A percentile compares a stretch with the other conserved stretches of the same genome.
Evolutionary conservation across 2,888 invertebrate genomes (phyloP).

Genomic region (Copidosoma aretas): DNA sequence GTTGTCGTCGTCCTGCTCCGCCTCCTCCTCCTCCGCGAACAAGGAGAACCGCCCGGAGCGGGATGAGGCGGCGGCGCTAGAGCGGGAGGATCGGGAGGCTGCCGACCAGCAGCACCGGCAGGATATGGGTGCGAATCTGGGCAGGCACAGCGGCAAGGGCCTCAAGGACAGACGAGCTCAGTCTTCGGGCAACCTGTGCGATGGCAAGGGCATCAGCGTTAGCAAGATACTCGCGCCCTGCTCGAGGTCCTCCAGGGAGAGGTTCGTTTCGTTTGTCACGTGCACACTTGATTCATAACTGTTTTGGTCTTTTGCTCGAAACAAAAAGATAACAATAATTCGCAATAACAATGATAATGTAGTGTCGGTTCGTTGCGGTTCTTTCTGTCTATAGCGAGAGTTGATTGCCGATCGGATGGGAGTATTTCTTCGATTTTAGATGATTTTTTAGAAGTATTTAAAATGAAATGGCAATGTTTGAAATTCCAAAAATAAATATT

Average conservation of each 20-base stretch:
- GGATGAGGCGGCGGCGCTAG: constrained; percentile 21
- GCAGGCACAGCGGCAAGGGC: constrained; percentile 76
- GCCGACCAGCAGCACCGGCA: constrained; percentile 17
- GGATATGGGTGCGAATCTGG: constrained; percentile 80
- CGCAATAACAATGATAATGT: no score
- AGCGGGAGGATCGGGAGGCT: constrained; percentile 3
- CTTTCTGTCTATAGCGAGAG: no score
- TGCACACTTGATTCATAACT: no score
- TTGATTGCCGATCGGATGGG: no score
- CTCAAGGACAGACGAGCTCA: constrained; percentile 75
- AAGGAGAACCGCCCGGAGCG: constrained; percentile 54
- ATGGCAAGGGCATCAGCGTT: constrained; percentile 62
- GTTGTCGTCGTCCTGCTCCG: constrained; percentile 9
- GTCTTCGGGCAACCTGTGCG: constrained; percentile 78
- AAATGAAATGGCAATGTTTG: no score
- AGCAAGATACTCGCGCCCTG: constrained; percentile 60
- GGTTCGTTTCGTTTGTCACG: constrained; percentile 41
- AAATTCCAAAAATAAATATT: no score
- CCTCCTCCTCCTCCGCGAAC: constrained; percentile 42
- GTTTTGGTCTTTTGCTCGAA: no score
- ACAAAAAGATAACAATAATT: no score
- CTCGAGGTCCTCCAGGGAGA: constrained; percentile 55
- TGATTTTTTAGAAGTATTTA: no score
- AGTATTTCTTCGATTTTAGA: no score
- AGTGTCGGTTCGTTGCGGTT: no score